phyloP scores from a whole-genome alignment of 2,113 vertebrate genomes.

The Tiliqua scincoides region DNA sequence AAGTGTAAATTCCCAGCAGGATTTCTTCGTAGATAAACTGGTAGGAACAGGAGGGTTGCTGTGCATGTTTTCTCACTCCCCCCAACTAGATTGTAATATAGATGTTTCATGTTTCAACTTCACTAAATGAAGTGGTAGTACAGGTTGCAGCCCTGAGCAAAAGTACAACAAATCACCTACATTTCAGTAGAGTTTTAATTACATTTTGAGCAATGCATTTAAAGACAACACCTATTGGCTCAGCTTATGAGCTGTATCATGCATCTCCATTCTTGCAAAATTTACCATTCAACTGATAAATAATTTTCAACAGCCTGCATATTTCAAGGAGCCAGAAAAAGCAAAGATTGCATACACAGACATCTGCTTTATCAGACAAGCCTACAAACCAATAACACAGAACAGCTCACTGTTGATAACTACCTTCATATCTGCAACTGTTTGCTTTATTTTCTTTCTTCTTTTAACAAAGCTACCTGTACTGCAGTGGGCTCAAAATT shows the following conservation, averaged over 20 bases:
- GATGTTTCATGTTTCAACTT: constrained; percentile 17
- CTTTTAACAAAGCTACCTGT: background rate
- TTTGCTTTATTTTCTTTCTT: background rate
- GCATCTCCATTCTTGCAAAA: background rate
- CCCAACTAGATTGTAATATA: constrained; percentile 14
- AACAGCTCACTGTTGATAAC: background rate
- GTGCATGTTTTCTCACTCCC: background rate
- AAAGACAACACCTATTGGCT: constrained; percentile 23
- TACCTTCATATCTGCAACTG: rapidly evolving
- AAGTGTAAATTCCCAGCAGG: background rate
- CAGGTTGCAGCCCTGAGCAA: background rate
- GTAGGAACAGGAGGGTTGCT: constrained; percentile 11
- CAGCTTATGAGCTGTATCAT: background rate
- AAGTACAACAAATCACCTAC: constrained; percentile 20
- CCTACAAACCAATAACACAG: background rate
- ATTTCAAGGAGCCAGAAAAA: background rate
- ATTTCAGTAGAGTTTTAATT: background rate
- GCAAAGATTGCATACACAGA: background rate
- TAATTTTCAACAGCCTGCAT: constrained; percentile 15
- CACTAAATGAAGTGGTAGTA: constrained; percentile 24
- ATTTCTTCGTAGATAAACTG: background rate
- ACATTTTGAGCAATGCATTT: constrained; percentile 11
- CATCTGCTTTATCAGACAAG: background rate
- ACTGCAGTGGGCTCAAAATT: background rate
- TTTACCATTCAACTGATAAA: constrained; percentile 2